Conservation (phyloP, 2,113 vertebrate genomes). For the Agelaius tricolor region DNA sequence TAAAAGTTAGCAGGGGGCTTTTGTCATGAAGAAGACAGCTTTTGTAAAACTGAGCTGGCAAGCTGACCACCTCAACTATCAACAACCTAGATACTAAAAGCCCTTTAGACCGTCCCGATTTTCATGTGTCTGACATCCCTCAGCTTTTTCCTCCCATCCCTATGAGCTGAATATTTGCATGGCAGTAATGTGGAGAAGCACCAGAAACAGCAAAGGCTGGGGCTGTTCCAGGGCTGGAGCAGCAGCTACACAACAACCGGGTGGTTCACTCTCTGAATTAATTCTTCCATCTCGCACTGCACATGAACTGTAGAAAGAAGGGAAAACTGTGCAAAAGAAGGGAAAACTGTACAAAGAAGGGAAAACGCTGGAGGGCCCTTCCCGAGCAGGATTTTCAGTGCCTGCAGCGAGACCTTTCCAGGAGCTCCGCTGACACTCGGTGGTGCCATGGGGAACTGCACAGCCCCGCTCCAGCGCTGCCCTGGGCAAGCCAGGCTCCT, state of each 20-base stretch:
- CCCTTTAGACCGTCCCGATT: neutral
- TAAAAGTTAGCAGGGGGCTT: neutral
- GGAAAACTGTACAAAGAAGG: neutral
- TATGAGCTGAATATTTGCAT: neutral
- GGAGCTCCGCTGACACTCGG: conserved; percentile 38
- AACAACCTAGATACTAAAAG: neutral
- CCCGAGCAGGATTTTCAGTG: neutral
- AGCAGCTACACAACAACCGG: neutral
- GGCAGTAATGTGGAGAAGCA: neutral
- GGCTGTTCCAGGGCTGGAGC: neutral
- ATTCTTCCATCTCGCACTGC: neutral
- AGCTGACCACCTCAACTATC: neutral
- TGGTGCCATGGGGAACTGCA: conserved; percentile 12
- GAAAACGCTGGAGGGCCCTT: neutral
- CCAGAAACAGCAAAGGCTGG: neutral
- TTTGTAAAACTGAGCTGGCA: neutral
- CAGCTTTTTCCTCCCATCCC: neutral
- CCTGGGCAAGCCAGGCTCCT: rapidly evolving
- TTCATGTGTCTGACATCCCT: neutral
- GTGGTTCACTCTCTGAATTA: neutral
- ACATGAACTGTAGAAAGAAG: rapidly evolving
- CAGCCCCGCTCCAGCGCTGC: neutral
- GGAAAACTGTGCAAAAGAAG: neutral
- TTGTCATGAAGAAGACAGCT: neutral
- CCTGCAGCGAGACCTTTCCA: neutral